Percentiles rank a stretch among this genome's conserved stretches.
phyloP scores from a whole-genome alignment of 1,140 invertebrate genomes.

The Neoseiulus cucumeris region DNA sequence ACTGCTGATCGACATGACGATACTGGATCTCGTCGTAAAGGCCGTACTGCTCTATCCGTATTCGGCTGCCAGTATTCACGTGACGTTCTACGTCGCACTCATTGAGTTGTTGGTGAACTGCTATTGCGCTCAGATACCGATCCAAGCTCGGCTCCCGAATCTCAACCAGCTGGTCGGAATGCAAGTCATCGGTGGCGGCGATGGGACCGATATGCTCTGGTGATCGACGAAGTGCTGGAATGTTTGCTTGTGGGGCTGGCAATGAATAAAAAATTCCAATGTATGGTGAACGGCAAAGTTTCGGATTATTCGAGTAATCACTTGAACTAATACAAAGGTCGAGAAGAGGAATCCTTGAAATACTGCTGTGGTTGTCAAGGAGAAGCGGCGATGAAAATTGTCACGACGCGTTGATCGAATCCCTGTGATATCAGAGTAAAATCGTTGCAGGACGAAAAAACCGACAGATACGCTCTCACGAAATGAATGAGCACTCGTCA shows the following conservation, averaged over 20 bases:
- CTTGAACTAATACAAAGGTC: too few species aligned
- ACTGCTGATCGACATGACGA: background rate
- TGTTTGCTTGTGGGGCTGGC: too few species aligned
- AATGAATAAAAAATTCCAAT: too few species aligned
- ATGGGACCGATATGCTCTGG: background rate
- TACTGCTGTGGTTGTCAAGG: too few species aligned
- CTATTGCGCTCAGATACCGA: background rate
- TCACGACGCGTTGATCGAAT: too few species aligned
- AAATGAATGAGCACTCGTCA: conserved; percentile 89
- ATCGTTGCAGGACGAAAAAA: conserved; percentile 54
- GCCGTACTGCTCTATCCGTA: background rate
- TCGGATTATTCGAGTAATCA: too few species aligned
- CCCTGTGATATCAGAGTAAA: too few species aligned
- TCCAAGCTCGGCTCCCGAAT: background rate
- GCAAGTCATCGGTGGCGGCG: background rate
- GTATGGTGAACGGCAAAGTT: too few species aligned
- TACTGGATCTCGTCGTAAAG: background rate
- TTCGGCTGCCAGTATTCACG: background rate
- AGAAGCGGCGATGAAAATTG: too few species aligned
- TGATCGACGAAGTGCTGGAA: too few species aligned
- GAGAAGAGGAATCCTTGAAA: too few species aligned
- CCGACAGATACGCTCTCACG: conserved; percentile 61
- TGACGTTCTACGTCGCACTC: background rate
- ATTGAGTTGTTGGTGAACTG: background rate
- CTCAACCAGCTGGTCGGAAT: background rate